Base-by-base conservation (phyloP, 2,888 invertebrate genomes). In the Lycophotia porphyrea region DNA sequence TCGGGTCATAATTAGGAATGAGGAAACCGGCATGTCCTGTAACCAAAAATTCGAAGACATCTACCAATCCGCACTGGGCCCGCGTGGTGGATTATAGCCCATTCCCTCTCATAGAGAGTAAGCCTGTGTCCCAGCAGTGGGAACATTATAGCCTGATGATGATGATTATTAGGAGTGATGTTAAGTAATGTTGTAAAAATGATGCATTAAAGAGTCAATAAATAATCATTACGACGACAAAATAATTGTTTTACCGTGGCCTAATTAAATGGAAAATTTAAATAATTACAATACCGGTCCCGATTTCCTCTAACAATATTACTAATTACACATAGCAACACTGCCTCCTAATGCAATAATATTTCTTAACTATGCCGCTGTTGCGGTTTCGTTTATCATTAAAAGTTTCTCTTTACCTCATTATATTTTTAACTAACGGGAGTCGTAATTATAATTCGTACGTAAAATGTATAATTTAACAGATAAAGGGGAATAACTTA, bases 331-430 rank as follows among this genome's bases (percentile, higher is more conserved):
- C 47, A 24, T 65, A 49, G 58, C 21, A 76, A 76, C n/a, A 42
- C 44, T 42, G 34, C 24, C 27, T 74, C 21, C 1, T n/a, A 36
- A 65, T 60, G 55, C 21, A 65, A 82, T 52, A 36, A 58, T 27
- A 63, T 63, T 60, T 34, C 15, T 21, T 36, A 60, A 44, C 34
- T 13, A n/a, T 0, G 27, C 5, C 8, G 34, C 27, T 5, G 42
- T 9, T 65, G 21, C 42, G 60, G 49, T 65, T 81, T 21, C 21
- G 8, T 49, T 60, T 55, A 42, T 34, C 2, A 49, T 49, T 36
- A 21, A 15, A 18, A 47, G 58, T 81, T 39, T 64, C 8, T 39
- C 24, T 72, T 71, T 27, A 36, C 27, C 55, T 75, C 36, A 80
- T n/a, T 42, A n/a, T 27, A n/a, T 58, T 64, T 60, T 27, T 18